Evolutionary conservation across 2,113 vertebrate species (phyloP).

Genomic region (Chaetorhynchus papuensis): DNA sequence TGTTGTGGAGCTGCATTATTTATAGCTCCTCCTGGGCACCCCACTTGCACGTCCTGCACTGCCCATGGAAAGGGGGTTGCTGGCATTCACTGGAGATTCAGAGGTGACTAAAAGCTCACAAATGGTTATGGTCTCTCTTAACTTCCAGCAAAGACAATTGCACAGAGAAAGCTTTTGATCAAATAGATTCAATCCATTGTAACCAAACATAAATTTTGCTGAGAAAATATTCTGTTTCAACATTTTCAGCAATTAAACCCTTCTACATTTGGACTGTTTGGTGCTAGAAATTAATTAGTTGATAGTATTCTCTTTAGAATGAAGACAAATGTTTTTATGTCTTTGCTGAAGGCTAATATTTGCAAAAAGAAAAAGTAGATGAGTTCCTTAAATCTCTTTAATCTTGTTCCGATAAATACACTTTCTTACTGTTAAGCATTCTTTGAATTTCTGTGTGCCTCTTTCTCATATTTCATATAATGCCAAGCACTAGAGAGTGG

Average conservation of each 20-base stretch:
- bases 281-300: slow-evolving; percentile 27
- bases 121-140: not conserved
- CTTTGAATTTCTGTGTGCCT: not conserved
- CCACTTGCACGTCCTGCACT: not conserved
- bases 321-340: slow-evolving; percentile 20
- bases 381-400: not conserved
- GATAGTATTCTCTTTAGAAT: not conserved
- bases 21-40: not conserved
- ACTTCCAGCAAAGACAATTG: not conserved
- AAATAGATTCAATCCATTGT: not conserved
- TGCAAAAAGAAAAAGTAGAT: not conserved
- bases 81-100: not conserved
- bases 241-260: slow-evolving; percentile 12
- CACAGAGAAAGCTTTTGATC: not conserved
- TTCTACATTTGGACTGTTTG: not conserved
- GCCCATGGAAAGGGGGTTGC: not conserved
- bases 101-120: not conserved
- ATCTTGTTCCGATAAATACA: not conserved
- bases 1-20: not conserved
- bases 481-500: not conserved
- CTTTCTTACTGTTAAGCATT: not conserved
- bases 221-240: slow-evolving; percentile 6
- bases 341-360: slow-evolving; percentile 43
- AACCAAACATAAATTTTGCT: not conserved
- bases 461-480: not conserved